Base-by-base conservation (phyloP, 2,888 invertebrate genomes). In the Esperia sulphurella region DNA sequence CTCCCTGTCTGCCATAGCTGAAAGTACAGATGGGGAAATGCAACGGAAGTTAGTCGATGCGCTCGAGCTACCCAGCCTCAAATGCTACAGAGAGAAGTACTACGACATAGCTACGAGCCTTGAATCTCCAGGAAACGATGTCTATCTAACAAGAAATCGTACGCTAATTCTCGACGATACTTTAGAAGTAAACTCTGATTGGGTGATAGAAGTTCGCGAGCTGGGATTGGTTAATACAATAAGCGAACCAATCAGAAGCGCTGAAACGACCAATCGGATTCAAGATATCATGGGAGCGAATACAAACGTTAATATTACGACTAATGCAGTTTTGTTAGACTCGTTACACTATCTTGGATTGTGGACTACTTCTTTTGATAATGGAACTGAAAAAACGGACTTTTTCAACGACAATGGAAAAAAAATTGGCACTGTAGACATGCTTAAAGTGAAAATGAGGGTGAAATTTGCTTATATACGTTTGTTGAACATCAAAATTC, bases 331-430 rank as follows among this genome's bases (percentile, higher is more conserved):
- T 0, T 35, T 61, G 1, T 28, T 71, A 0, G 68, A 73, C n/a
- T 48, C 59, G 0, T 54, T 71, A 21, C 59, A 65, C 28, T 73
- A 65, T 43, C 14, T 59, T 13, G 65, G 58, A 1, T 43, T 70
- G 12, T 72, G 70, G 71, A 63, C 62, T 0, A 55, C 54, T 0
- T 61, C 65, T 0, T 75, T 73, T 38, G 30, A 60, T 0, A 65
- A 65, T 3, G 43, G 38, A 0, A 50, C 55, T 8, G 48, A 52
- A n/a, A 29, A 28, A 1, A 64, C 55, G 9, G 68, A 70, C 1
- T 75, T 75, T 45, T 71, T 63, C 45, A 57, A 68, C 30, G 63
- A 66, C 3, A 14, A 48, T 10, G 65, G 68, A 0, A 49, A 53
- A 3, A 50, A 55, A 28, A 51, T 70, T 0, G 72, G 68, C 0